Evolutionary conservation across 2,888 invertebrate species (phyloP).

Genomic region (Lumbricus terrestris): DNA sequence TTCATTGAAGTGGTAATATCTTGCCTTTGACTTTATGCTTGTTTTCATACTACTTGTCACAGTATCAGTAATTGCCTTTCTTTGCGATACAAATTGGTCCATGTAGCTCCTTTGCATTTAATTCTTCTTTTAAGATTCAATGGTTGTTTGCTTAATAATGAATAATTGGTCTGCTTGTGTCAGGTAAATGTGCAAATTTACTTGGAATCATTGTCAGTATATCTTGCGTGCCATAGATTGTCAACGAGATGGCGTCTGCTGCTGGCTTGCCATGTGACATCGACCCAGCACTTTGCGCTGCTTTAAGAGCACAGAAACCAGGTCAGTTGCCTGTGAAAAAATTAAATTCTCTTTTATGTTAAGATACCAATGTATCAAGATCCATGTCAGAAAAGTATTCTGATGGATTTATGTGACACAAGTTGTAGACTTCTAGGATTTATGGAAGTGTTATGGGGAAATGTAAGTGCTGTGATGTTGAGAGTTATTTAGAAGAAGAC

Average conservation of each 20-base stretch:
- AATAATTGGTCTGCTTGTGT: background rate
- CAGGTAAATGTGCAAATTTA: background rate
- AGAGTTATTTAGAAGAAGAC: background rate
- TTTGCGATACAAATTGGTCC: background rate
- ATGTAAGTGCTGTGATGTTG: background rate
- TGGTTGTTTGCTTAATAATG: background rate
- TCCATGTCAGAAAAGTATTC: background rate
- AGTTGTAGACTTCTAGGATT: background rate
- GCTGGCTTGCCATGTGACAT: conserved; percentile 91
- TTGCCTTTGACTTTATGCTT: background rate
- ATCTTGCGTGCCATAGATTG: conserved; percentile 66
- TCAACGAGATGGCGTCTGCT: conserved; percentile 95
- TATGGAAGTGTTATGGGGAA: background rate
- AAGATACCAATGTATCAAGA: background rate
- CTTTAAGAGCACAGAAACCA: conserved; percentile 81
- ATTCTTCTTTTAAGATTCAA: background rate
- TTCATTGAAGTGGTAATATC: too few species aligned
- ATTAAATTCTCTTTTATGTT: background rate
- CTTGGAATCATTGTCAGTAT: background rate
- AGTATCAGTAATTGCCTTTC: too few species aligned
- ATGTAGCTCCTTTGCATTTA: background rate
- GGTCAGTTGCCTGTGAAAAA: conserved; percentile 46
- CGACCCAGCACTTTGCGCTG: conserved; percentile 88
- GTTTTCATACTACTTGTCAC: background rate
- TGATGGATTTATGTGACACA: background rate